Evolutionary conservation across 2,113 vertebrate genomes (phyloP).

Genomic region (Zosterops hypoxanthus): DNA sequence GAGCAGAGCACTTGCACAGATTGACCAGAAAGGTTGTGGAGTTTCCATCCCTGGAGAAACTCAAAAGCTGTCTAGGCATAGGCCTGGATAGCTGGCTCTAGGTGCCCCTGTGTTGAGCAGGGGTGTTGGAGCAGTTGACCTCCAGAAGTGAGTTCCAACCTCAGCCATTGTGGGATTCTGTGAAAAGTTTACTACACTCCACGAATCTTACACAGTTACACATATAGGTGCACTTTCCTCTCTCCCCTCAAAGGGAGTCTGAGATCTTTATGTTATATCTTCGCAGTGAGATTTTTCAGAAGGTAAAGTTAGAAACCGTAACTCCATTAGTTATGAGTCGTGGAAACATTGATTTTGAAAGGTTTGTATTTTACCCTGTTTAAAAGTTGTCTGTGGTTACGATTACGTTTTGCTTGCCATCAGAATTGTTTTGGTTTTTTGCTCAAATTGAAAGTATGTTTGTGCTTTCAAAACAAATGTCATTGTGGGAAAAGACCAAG

Average conservation of each 20-base stretch:
- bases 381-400: neutral
- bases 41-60: neutral
- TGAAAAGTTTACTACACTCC: neutral
- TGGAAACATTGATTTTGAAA: neutral
- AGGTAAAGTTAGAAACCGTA: neutral
- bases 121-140: neutral
- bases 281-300: neutral
- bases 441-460: neutral
- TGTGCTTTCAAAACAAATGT: constrained; percentile 15
- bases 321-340: neutral
- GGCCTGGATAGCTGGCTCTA: neutral
- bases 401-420: neutral
- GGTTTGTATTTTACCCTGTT: neutral
- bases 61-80: neutral
- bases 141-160: neutral
- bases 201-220: neutral
- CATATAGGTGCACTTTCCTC: neutral
- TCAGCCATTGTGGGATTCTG: neutral
- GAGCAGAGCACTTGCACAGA: neutral
- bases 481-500: neutral
- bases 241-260: neutral
- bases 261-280: neutral
- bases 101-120: neutral
- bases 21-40: neutral
- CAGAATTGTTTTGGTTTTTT: neutral